Evolutionary conservation across 2,888 invertebrate species (phyloP), one percentile per base, ranked within the genome.

Genomic region (Marronus borbonicus): DNA sequence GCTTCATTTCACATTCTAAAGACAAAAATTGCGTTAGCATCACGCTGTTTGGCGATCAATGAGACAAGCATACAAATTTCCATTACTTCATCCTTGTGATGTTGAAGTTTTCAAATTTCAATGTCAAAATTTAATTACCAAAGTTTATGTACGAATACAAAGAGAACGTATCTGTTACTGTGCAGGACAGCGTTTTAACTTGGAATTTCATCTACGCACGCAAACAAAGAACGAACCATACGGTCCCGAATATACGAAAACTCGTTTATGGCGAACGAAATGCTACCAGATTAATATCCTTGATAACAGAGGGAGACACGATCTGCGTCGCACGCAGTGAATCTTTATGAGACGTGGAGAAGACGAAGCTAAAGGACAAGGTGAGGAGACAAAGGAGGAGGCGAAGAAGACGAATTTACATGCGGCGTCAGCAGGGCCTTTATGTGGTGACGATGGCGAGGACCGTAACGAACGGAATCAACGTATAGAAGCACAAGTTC

Each of bases 361-460:
- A 58, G 8, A 20, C n/a, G 31, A 4, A 0, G 31, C 31, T 5
- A 36, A 36, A 36, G 20, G 55, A 20, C 17, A 17, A 20, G 20
- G 20, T 5, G 55, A 58, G 55, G 17, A 20, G 55, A 20, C 5
- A 8, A 10, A 58, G 55, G 55, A 55, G 55, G 55, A 55, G 55
- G 55, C 7, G 55, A 17, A 55, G 55, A 58, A 52, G 76, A 52
- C 44, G 64, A 72, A 76, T 76, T 76, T 76, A 76, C 76, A 76
- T 76, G 76, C 76, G 65, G 44, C 20, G 76, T 76, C 76, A 76
- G 76, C 76, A 76, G 76, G 36, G 65, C 44, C 55, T 76, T 76
- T 65, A 31, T 55, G 76, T 76, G 28, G 50, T 58, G 8, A 20
- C 55, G 55, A 24, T 58, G 55, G 55, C 3, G 65, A 65, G 14